A percentile compares a stretch with the other conserved stretches of the same genome.
Conservation (phyloP, 2,888 invertebrate genomes). For the Scaptomyza polygonia region DNA sequence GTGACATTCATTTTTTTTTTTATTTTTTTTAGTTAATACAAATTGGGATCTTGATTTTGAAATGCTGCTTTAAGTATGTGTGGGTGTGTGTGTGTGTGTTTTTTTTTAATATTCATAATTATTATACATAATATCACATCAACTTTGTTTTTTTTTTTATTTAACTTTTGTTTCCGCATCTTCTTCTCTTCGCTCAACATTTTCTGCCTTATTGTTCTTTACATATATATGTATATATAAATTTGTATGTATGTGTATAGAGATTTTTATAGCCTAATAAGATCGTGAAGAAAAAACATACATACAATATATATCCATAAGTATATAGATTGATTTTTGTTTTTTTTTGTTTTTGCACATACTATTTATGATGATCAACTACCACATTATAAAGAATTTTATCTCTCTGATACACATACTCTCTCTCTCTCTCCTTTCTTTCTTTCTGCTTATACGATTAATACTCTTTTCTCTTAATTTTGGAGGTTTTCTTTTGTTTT, state of each 20-base stretch:
- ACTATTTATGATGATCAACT: conserved; percentile 38
- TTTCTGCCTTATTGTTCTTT: conserved; percentile 45
- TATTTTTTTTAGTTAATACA: conserved; percentile 12
- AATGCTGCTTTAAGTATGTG: conserved; percentile 9
- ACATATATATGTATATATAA: conserved; percentile 30
- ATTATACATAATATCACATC: conserved; percentile 83
- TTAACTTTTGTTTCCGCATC: conserved; percentile 30
- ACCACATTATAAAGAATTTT: conserved; percentile 52
- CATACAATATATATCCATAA: conserved; percentile 38
- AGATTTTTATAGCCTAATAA: conserved; percentile 61
- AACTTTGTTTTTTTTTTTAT: conserved; percentile 81
- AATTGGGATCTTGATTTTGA: conserved; percentile 12
- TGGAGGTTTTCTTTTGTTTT: conserved; percentile 49
- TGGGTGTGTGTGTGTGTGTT: conserved; percentile 28
- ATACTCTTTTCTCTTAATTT: conserved; percentile 64
- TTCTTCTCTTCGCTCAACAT: conserved; percentile 22
- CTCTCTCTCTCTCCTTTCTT: background rate
- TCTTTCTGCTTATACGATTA: conserved; percentile 55
- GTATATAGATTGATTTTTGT: conserved; percentile 24
- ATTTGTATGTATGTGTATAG: conserved; percentile 34
- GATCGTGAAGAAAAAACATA: conserved; percentile 62
- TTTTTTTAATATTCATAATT: conserved; percentile 75
- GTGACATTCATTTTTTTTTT: background rate
- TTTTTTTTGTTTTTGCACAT: conserved; percentile 11
- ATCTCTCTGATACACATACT: conserved; percentile 31